Evolutionary conservation across 2,888 invertebrate genomes (phyloP), one percentile per base, ranked within the genome.

Genomic region (Drosophila koepferae): DNA sequence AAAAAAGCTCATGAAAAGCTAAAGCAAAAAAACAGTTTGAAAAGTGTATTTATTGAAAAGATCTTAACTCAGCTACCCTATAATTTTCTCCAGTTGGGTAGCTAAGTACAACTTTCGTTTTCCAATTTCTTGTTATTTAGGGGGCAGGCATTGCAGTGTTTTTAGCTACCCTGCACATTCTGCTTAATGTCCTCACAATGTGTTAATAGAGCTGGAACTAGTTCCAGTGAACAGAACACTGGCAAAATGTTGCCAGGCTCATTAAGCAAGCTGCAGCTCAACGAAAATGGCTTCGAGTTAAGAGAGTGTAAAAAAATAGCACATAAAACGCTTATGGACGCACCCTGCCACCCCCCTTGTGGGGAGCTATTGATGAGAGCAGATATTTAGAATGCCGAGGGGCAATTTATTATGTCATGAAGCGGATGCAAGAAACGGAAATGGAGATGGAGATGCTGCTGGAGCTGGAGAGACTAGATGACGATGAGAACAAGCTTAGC

Each of bases 351-450:
- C n/a, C 18, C 23, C 23, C 46, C 43, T 44, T 16, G 16, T 16
- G 12, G 46, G 44, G 20, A 41, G 62, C 65, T 59, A 81, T 77
- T 80, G 82, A 82, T 83, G 82, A 71, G 76, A 63, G 63, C 51
- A 77, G 82, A 77, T 69, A 82, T 84, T 82, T 75, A 73, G 70
- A 80, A 64, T 73, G 72, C 80, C 70, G 66, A 59, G 66, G 67
- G 72, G 78, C 85, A 73, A 85, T 85, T 85, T 85, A 87, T 85
- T 78, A 85, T 82, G 82, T 78, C 74, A 74, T 63, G 76, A 76
- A 67, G 76, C 68, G 78, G 78, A 78, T 77, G 74, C 68, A 74
- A 46, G 58, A 34, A 68, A 18, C 56, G 69, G 51, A 51, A 62
- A 62, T 51, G 48, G 46, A 66, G 66, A 23, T 41, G 66, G 40